Percentiles rank a stretch among this genome's conserved stretches.
These are phyloP conservation scores for Notocelia uddmanniana DNA, from an alignment of 2,888 invertebrate genomes.

Conservation along the genomic window DNA sequence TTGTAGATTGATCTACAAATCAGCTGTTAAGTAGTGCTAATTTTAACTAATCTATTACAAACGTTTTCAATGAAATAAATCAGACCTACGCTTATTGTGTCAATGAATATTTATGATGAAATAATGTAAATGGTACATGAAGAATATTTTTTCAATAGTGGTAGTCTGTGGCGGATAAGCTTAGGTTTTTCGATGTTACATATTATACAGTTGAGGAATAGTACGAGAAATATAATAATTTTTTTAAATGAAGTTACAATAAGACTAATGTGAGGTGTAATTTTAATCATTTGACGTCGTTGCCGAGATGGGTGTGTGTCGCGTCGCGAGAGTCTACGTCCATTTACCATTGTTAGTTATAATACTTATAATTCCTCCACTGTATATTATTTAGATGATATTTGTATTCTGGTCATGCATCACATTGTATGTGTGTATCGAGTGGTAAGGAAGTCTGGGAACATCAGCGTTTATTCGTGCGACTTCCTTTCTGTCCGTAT, in stretches of 20 bases:
- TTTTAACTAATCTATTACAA: conserved; percentile 45
- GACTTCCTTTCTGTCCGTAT: conserved; percentile 46
- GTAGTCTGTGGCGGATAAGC: conserved; percentile 64
- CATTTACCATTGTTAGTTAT: conserved; percentile 73
- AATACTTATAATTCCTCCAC: conserved; percentile 81
- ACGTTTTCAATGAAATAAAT: conserved; percentile 54
- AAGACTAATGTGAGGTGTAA: conserved; percentile 34
- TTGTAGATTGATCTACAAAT: conserved; percentile 43
- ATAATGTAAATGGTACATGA: conserved; percentile 58
- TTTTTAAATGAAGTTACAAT: conserved; percentile 37
- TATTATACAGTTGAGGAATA: conserved; percentile 75
- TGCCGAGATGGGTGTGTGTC: conserved; percentile 49
- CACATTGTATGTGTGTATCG: conserved; percentile 63
- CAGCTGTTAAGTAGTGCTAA: conserved; percentile 42
- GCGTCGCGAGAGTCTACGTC: conserved; percentile 69
- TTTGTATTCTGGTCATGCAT: conserved; percentile 65
- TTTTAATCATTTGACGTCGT: conserved; percentile 51
- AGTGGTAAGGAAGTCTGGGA: conserved; percentile 41
- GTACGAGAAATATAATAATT: conserved; percentile 49
- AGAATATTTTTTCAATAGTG: conserved; percentile 74
- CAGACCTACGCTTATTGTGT: conserved; percentile 70
- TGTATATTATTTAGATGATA: conserved; percentile 77
- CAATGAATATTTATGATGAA: conserved; percentile 64
- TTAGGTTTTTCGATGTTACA: conserved; percentile 65
- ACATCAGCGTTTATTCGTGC: conserved; percentile 8